Evolutionary conservation across 2,113 vertebrate species (phyloP).

Genomic region (Mesocricetus auratus): DNA sequence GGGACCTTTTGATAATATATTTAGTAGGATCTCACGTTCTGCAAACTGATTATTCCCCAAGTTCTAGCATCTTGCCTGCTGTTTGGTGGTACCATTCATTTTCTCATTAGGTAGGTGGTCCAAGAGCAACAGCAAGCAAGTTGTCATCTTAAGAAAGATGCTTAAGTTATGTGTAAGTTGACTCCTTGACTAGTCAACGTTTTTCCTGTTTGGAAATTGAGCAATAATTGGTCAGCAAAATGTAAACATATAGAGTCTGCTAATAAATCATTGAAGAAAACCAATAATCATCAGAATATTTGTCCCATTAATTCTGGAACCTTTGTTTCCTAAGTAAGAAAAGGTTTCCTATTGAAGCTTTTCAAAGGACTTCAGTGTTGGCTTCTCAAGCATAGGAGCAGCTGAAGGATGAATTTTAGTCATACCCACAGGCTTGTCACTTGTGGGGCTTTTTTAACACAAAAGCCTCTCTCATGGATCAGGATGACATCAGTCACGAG

Average conservation of each 20-base stretch:
- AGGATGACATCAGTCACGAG: neutral
- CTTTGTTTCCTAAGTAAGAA: neutral
- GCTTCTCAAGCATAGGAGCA: neutral
- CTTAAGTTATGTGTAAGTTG: slow-evolving; percentile 16
- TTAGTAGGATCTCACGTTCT: slow-evolving; percentile 69
- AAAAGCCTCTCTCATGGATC: neutral
- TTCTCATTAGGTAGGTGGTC: slow-evolving; percentile 69
- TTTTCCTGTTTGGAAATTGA: neutral
- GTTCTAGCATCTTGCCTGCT: slow-evolving; percentile 77
- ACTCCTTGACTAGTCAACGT: neutral
- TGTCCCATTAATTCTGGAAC: neutral
- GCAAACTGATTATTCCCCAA: slow-evolving; percentile 72
- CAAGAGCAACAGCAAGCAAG: slow-evolving; percentile 37
- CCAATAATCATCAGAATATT: neutral
- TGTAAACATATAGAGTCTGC: neutral
- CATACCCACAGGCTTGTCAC: neutral
- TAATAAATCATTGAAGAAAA: neutral
- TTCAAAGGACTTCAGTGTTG: slow-evolving; percentile 4
- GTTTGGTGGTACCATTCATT: slow-evolving; percentile 65
- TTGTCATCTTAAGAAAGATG: slow-evolving; percentile 51
- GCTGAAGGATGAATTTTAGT: neutral
- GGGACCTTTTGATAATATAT: slow-evolving; percentile 75
- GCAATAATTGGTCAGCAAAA: slow-evolving; percentile 42
- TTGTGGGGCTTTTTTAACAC: neutral
- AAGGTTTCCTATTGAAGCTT: neutral